These are phyloP conservation scores for Denticeps clupeoides DNA, from an alignment of 2,797 vertebrate genomes.

Conservation along the genomic window DNA sequence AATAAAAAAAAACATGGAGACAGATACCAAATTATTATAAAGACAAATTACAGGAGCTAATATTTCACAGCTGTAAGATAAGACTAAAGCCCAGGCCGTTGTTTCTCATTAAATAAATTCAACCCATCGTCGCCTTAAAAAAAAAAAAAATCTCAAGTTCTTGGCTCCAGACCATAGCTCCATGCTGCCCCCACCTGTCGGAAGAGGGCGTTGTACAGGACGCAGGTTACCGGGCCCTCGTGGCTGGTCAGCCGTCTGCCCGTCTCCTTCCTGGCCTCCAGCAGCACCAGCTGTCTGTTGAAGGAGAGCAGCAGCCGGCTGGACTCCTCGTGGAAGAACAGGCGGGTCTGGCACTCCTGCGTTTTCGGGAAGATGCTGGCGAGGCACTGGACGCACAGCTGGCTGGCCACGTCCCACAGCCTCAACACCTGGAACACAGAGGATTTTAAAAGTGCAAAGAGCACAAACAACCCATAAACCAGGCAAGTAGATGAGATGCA, in stretches of 20 bases:
- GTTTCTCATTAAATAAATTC: background rate
- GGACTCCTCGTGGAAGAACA: conserved; percentile 61
- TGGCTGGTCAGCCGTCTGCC: conserved; percentile 52
- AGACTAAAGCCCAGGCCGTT: background rate
- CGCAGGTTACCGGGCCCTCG: conserved; percentile 51
- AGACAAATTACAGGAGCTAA: background rate
- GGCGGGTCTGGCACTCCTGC: conserved; percentile 50
- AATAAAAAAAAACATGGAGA: conserved; percentile 1
- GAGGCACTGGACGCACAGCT: conserved; percentile 60
- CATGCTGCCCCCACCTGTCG: conserved; percentile 49
- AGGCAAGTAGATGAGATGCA: no score
- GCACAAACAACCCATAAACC: no score
- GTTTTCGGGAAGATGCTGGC: conserved; percentile 58
- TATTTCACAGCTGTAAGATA: background rate
- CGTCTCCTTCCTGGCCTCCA: conserved; percentile 48
- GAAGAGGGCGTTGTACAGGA: conserved; percentile 49
- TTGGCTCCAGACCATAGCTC: conserved; percentile 1
- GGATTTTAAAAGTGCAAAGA: background rate
- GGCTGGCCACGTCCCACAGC: conserved; percentile 66
- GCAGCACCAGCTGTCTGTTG: conserved; percentile 53
- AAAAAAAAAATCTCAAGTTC: background rate
- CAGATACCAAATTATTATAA: conserved; percentile 1
- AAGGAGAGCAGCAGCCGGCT: conserved; percentile 61
- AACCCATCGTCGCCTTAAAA: background rate
- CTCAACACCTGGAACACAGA: conserved; percentile 58